Evolutionary conservation across 2,113 vertebrate genomes (phyloP), one percentile per base, ranked within the genome.

Genomic region (Syngnathus scovelli): DNA sequence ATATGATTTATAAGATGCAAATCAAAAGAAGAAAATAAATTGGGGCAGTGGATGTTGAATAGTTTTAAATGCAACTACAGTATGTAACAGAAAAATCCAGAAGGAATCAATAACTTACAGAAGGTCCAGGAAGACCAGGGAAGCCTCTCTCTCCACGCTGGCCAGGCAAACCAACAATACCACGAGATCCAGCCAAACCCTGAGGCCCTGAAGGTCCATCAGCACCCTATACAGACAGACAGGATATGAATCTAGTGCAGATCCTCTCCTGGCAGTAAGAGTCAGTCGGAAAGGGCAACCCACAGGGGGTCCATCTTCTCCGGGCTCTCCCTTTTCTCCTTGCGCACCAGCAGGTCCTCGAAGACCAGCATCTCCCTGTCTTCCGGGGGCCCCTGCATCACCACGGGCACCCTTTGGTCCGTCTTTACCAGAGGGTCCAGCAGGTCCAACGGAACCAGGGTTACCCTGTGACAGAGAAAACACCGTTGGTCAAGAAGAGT

Each of bases 131-230:
- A 74, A 98, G 90, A 51, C 97, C 96, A 0, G 97, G 90, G 89
- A 99, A 99, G 21, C 96, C 96, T 84, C 96, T 93, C 87, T 98
- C 96, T 44, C 97, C 97, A 36, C 97, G 95, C 73, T 99, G 97
- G 10, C 97, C 97, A 2, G 97, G 97, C 56, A 98, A 87, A 86
- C 96, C 96, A 16, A 98, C 96, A 67, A 97, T 98, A 85, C 97
- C 97, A 60, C 95, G 94, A 63, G 94, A 92, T 68, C 97, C 97
- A 64, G 89, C 91, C 84, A 95, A 81, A 76, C 95, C 95, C 52
- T 92, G 88, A 68, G 95, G 95, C n/a, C 96, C 96, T 36, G 93
- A 85, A 77, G 95, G 94, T 37, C 96, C 96, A 0, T 94, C 93
- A 0, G 83, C 60, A 87, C 97, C 97, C 97, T 99, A 71, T 0